Conservation (phyloP, 1,140 invertebrate species). For the Trachelipus rathkii region DNA sequence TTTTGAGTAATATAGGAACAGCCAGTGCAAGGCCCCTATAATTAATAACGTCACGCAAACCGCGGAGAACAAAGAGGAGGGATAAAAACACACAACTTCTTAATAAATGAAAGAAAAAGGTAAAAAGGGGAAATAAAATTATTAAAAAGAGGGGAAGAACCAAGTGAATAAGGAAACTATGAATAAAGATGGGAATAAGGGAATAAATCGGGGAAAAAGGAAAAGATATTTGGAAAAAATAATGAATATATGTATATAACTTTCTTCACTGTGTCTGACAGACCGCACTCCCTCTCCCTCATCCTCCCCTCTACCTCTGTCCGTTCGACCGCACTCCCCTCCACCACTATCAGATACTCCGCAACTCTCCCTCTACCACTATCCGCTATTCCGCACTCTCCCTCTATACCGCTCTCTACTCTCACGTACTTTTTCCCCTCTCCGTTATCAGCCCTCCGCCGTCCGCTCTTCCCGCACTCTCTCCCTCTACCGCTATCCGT, state of each 20-base stretch:
- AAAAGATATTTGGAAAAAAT: not conserved
- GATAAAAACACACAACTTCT: not conserved
- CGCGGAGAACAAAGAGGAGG: not conserved
- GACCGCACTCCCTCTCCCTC: not conserved
- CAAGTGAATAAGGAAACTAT: not conserved
- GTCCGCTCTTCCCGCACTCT: not conserved
- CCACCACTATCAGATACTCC: too few species aligned
- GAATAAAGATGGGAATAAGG: not conserved
- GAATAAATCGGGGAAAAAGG: not conserved
- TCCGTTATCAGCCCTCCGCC: too few species aligned
- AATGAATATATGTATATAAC: not conserved
- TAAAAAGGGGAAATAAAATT: not conserved
- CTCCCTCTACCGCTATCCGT: not conserved
- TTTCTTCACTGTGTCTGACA: not conserved
- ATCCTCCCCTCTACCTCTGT: not conserved
- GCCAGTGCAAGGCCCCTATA: too few species aligned
- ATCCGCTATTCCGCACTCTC: not conserved
- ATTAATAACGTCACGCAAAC: too few species aligned
- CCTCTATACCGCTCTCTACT: too few species aligned
- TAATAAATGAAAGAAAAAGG: not conserved
- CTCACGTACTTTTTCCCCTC: too few species aligned
- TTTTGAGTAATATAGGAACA: too few species aligned
- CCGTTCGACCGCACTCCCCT: not conserved
- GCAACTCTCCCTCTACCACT: not conserved
- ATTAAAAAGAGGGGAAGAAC: too few species aligned